Base-by-base conservation (phyloP, 2,888 invertebrate species). In the Hydraecia micacea region DNA sequence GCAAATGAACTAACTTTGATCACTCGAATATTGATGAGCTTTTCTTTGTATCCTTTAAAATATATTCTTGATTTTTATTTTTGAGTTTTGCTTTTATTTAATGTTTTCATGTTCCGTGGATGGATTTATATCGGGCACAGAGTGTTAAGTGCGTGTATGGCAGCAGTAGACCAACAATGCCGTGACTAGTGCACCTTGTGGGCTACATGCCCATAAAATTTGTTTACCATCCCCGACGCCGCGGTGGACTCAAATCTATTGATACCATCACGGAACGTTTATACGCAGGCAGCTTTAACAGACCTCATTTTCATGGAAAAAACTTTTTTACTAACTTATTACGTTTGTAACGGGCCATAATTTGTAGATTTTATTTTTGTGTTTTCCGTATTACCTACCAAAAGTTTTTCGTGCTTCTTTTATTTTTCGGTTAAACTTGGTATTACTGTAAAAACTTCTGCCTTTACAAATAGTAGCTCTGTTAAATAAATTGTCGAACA, bases 111-210 rank as follows among this genome's bases (percentile, higher is more conserved):
- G 8, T 66, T 32, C 39, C 25, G n/a, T 55, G 39, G 49, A 46
- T 62, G 49, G 60, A 69, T 80, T 63, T 49, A 28, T 75, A 75
- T 89, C 86, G 87, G 90, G 88, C 87, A 88, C 83, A 85, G 88
- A 92, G 94, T 93, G 95, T 93, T 91, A 93, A 93, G 94, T 91
- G 95, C 95, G 95, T 96, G 96, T 92, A 89, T 85, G 86, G 88
- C 89, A 88, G 89, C 91, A 93, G 92, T 95, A 94, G 91, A 90
- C 88, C 89, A 88, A 91, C 91, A 91, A 90, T 94, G 90, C 92
- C 96, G 95, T 96, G 95, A 95, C 95, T 93, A 90, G 92, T 91
- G 89, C 90, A 92, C 92, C 91, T 94, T 92, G 90, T 91, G 91
- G 88, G 91, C 90, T 92, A 94, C 92, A 92, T 92, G 89, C 91